Conservation (phyloP, 2,113 vertebrate genomes). For the Leptosomus discolor region DNA sequence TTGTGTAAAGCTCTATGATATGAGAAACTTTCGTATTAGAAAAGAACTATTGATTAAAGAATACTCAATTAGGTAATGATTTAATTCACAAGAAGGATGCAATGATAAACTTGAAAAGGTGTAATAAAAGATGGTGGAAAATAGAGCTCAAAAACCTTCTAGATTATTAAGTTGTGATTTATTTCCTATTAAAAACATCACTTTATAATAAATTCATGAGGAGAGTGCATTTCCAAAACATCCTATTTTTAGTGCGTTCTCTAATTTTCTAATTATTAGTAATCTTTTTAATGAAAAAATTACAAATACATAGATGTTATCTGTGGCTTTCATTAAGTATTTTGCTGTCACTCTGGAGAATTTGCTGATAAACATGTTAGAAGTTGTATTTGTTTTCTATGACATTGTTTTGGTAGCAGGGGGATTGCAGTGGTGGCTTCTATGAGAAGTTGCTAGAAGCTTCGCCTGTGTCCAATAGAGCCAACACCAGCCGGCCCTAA, state of each 20-base stretch:
- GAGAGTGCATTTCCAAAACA: neutral
- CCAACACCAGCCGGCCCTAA: neutral
- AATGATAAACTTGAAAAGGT: neutral
- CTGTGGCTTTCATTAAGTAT: neutral
- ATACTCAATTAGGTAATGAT: neutral
- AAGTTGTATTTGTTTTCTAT: neutral
- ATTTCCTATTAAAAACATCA: neutral
- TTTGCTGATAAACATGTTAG: neutral
- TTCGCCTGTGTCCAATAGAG: neutral
- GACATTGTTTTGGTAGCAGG: neutral
- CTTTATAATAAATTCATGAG: neutral
- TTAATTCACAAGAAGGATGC: neutral
- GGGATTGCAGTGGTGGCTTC: neutral
- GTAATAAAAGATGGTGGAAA: neutral
- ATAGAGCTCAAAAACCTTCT: neutral
- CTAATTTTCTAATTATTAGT: neutral
- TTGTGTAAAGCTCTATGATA: neutral
- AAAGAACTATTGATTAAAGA: neutral
- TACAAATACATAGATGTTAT: neutral
- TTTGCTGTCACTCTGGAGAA: neutral
- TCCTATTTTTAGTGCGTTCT: neutral
- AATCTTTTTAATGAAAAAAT: neutral
- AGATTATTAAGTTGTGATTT: neutral
- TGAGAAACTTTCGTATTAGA: neutral
- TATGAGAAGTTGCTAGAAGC: neutral